Evolutionary conservation across 2,888 invertebrate genomes (phyloP), one percentile per base, ranked within the genome.

Genomic region (Aricia artaxerxes): DNA sequence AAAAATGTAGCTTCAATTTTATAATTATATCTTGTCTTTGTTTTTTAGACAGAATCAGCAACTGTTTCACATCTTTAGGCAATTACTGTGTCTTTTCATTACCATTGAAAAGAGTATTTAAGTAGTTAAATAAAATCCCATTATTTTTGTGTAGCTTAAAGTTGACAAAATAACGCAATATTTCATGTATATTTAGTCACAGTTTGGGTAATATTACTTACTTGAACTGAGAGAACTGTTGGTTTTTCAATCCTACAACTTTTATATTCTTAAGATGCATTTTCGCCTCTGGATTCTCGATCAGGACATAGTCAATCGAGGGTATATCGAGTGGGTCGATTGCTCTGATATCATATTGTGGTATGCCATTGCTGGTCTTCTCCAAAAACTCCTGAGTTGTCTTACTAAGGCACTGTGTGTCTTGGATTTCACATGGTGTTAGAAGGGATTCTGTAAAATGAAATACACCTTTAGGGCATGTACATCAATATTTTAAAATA

Each of bases 211-310:
- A 77, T 79, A 79, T 79, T 73, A 86, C 91, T 89, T 85, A 92
- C 92, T 87, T 85, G 80, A 92, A 91, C 60, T 89, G 87, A 0
- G 87, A 86, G 79, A 92, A 87, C 78, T 88, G 85, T 81, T 88
- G 88, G 77, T 88, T 84, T 80, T 87, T 91, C 78, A 93, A 81
- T 57, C 93, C 93, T 1, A 88, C 88, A 6, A 93, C 82, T n/a
- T 82, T 88, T 7, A 92, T 77, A 80, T 92, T 89, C 73, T 85
- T 88, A 44, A 88, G 88, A 49, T 87, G 86, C 61, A 90, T 83
- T 31, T 82, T 81, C 0, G 90, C 69, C 1, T 86, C 87, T 57
- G 86, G 81, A 7, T 82, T 84, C 16, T 87, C 83, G 38, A 85
- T 84, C 0, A 87, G 83, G 11, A 82, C 79, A 5, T 87, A 79